A percentile compares a stretch with the other conserved stretches of the same genome.
Evolutionary conservation across 92 coral and sea anemone species (phyloP).

Genomic region (Blastomussa wellsi): DNA sequence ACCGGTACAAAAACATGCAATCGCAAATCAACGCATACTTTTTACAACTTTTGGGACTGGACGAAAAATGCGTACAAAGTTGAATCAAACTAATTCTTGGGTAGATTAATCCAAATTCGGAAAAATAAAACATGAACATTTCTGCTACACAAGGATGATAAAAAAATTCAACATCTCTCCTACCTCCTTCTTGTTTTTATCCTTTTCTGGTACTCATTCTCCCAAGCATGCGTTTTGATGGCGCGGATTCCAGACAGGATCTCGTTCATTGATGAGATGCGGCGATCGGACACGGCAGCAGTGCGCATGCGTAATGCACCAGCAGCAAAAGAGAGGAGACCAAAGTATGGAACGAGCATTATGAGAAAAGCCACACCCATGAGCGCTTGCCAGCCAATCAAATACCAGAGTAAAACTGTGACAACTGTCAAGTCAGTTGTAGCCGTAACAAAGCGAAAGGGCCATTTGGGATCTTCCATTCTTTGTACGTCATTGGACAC

Average conservation of each 20-base stretch:
- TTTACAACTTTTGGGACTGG: no score
- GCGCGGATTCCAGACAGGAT: conserved; percentile 6
- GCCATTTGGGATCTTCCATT: not conserved
- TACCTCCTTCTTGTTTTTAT: not conserved
- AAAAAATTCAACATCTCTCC: not conserved
- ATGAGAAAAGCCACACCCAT: not conserved
- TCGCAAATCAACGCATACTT: no score
- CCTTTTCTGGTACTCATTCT: not conserved
- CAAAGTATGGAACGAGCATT: not conserved
- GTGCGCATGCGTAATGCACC: not conserved
- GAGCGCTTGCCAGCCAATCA: conserved; percentile 7
- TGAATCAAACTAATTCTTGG: no score
- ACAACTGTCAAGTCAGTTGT: not conserved
- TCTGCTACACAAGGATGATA: not conserved
- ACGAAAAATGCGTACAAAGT: no score
- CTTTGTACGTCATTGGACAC: not conserved
- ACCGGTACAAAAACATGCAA: no score
- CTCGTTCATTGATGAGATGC: not conserved
- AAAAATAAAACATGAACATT: no score
- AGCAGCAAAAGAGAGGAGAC: not conserved
- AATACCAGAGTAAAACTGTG: not conserved
- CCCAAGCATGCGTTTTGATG: conserved; percentile 11
- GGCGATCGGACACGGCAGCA: not conserved
- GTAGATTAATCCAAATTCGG: no score
- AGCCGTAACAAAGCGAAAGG: not conserved